These are phyloP conservation scores for Iphiclides podalirius DNA, from an alignment of 2,888 invertebrate genomes.

Conservation along the genomic window DNA sequence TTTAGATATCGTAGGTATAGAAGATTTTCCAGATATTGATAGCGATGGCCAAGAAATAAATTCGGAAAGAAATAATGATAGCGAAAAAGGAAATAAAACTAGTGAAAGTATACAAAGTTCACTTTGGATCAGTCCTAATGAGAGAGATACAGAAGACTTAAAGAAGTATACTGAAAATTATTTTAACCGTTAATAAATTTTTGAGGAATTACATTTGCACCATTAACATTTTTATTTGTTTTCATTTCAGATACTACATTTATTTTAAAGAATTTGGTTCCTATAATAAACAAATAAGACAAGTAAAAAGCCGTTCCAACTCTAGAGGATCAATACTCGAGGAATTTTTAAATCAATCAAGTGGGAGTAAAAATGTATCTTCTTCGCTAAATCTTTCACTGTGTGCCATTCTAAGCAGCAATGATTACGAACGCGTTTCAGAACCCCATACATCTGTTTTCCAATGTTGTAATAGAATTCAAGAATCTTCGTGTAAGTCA, in stretches of 20 bases:
- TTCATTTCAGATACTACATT: constrained; percentile 70
- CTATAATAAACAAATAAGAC: constrained; percentile 67
- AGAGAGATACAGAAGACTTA: constrained; percentile 78
- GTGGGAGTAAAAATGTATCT: constrained; percentile 39
- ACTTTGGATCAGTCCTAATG: constrained; percentile 68
- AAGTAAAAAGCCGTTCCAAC: constrained; percentile 68
- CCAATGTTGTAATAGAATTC: constrained; percentile 54
- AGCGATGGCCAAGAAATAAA: constrained; percentile 59
- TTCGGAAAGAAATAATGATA: constrained; percentile 45
- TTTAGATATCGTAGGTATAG: constrained; percentile 52
- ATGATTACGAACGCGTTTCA: constrained; percentile 49
- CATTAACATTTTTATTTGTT: background rate
- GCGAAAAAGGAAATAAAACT: constrained; percentile 47
- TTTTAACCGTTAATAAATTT: constrained; percentile 1
- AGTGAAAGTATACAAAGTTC: constrained; percentile 63
- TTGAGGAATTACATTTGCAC: constrained; percentile 3
- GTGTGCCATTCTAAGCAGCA: constrained; percentile 44
- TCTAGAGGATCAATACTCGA: constrained; percentile 71
- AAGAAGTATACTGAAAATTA: constrained; percentile 55
- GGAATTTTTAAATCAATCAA: constrained; percentile 51
- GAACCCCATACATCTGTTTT: constrained; percentile 43
- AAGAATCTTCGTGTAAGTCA: constrained; percentile 67
- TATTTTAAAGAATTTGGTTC: constrained; percentile 79
- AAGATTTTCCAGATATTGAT: constrained; percentile 64
- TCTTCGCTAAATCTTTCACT: constrained; percentile 53